Percentiles rank a stretch among this genome's conserved stretches.
Conservation (phyloP, 2,888 invertebrate genomes). For the Noctua pronuba region DNA sequence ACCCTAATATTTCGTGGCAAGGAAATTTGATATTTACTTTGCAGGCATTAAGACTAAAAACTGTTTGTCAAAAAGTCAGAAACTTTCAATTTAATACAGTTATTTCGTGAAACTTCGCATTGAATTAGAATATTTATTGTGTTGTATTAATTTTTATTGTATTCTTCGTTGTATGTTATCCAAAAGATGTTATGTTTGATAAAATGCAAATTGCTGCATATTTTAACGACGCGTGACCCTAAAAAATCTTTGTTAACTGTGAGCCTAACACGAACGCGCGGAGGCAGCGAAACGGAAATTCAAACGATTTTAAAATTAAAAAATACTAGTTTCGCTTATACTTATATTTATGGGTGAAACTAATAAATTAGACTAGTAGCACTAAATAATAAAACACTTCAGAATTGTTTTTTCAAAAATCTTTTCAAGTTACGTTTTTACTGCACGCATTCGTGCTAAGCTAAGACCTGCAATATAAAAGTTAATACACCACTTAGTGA, state of each 20-base stretch:
- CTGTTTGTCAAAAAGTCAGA: background rate
- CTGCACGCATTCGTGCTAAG: background rate
- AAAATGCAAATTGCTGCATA: conserved; percentile 32
- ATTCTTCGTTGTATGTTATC: conserved; percentile 30
- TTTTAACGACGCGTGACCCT: background rate
- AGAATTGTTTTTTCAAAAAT: background rate
- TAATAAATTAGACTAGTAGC: no score
- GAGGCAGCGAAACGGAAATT: background rate
- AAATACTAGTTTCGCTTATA: background rate
- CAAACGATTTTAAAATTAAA: no score
- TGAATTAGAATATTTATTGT: conserved; percentile 36
- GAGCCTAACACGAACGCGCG: background rate
- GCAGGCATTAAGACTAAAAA: background rate
- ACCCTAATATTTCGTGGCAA: background rate
- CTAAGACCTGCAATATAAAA: background rate
- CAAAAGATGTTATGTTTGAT: conserved; percentile 16
- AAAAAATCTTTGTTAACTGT: background rate
- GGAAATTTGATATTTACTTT: background rate
- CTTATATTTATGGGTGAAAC: no score
- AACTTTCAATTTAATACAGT: conserved; percentile 13
- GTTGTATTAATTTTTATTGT: conserved; percentile 43
- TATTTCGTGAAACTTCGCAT: conserved; percentile 20
- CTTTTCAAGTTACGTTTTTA: background rate
- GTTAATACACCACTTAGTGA: background rate
- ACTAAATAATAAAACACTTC: no score